Evolutionary conservation across 2,797 vertebrate species (phyloP).

Genomic region (Anabacerthia variegaticeps): DNA sequence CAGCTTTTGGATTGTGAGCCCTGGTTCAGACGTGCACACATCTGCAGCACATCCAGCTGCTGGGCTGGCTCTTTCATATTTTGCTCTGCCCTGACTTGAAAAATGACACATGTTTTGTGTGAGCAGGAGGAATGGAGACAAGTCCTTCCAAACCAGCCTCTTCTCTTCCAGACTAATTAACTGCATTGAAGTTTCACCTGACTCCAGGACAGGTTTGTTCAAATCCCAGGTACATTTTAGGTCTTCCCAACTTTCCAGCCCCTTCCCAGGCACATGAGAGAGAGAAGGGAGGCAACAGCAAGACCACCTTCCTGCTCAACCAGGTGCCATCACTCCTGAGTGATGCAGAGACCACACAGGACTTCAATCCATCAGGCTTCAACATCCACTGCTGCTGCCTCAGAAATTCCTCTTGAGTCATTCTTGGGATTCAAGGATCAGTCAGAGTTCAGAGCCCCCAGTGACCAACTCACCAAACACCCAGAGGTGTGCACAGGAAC

Average conservation of each 20-base stretch:
- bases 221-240: background rate
- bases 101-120: background rate
- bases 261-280: background rate
- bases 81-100: background rate
- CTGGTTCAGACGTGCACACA: background rate
- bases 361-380: background rate
- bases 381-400: background rate
- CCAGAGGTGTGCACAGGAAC: background rate
- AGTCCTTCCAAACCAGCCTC: background rate
- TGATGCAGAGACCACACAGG: background rate
- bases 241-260: background rate
- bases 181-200: background rate
- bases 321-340: fast-evolving
- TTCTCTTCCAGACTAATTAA: background rate
- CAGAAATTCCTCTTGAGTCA: background rate
- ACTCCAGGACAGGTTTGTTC: background rate
- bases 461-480: background rate
- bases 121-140: background rate
- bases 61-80: background rate
- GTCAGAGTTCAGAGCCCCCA: background rate
- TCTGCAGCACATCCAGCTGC: background rate
- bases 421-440: fast-evolving
- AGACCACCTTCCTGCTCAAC: background rate
- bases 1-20: background rate
- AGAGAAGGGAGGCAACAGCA: background rate